Base-by-base conservation (phyloP, 2,888 invertebrate genomes). In the Hypolimnas misippus region DNA sequence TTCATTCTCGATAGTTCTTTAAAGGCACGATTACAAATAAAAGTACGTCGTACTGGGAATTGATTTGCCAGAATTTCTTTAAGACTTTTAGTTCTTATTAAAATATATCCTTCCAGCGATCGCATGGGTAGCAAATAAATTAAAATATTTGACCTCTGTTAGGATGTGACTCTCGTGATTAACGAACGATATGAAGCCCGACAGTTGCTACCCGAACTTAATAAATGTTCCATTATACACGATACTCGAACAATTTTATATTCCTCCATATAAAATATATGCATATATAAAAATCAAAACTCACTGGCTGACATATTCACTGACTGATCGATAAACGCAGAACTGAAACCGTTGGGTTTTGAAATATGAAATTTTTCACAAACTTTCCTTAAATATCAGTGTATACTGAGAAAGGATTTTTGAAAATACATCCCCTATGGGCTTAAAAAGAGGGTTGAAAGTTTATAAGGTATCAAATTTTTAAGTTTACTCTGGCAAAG, bases 71-170 rank as follows among this genome's bases (percentile, higher is more conserved):
- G 33, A 58, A 57, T 58, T 25, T 40, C 42, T 54, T 58, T 51
- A 10, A 58, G 16, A 8, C 46, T 46, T 46, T 38, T n/a, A 57
- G 14, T 10, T 40, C 42, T 21, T 44, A 21, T 44, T 57, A 17
- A 31, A 50, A 52, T n/a, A n/a, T 40, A 52, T 51, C 40, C 38
- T 17, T 52, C 62, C 46, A 31, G 40, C 61, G 3, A 33, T 42
- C n/a, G 49, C 54, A 57, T 62, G 38, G 56, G 46, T 58, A 35
- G 62, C 59, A 51, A 62, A 62, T 62, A 35, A 46, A 66, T 67
- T 64, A 62, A 67, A 62, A 67, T 65, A 62, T 62, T 67, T 67
- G 61, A 66, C 61, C 66, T 50, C 52, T 31, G 66, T 63, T 63
- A 61, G 51, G 54, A 63, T 57, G 40, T 21, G 58, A 65, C 51